These are phyloP conservation scores for Papilio machaon DNA, from an alignment of 1,140 invertebrate species.

Conservation along the genomic window DNA sequence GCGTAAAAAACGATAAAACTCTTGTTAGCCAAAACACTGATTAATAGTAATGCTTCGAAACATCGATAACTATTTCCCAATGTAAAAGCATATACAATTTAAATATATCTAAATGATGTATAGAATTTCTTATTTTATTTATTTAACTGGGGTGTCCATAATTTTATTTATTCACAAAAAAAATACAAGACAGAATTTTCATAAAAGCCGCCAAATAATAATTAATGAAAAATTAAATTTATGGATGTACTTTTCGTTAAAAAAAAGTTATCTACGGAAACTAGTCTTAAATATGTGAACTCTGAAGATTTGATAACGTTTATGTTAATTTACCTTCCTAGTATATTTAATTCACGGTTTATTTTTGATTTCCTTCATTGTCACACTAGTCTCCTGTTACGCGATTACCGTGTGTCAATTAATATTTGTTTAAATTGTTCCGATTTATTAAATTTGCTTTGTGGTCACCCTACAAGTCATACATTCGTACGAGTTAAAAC, in stretches of 20 bases:
- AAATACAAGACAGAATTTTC: no score
- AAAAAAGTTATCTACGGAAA: no score
- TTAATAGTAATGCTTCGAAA: conserved; percentile 3
- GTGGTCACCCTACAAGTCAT: conserved; percentile 1
- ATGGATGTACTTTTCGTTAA: not conserved
- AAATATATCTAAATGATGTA: not conserved
- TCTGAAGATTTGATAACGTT: no score
- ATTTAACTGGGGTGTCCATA: not conserved
- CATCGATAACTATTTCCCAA: not conserved
- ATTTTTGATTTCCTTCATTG: not conserved
- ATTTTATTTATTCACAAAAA: no score
- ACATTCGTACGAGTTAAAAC: conserved; percentile 1
- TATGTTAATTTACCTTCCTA: no score
- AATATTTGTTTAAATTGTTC: no score
- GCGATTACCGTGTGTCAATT: not conserved
- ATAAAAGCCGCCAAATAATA: no score
- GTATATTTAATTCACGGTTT: no score
- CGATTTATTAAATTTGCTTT: no score
- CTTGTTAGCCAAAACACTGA: conserved; percentile 4
- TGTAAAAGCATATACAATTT: conserved; percentile 20
- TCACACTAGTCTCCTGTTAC: not conserved
- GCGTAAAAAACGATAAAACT: conserved; percentile 22
- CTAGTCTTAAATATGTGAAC: no score
- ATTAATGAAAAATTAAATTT: no score
- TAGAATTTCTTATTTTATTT: conserved; percentile 7